These are phyloP conservation scores for Microdon myrmicae DNA, from an alignment of 2,888 invertebrate species.

Conservation along the genomic window DNA sequence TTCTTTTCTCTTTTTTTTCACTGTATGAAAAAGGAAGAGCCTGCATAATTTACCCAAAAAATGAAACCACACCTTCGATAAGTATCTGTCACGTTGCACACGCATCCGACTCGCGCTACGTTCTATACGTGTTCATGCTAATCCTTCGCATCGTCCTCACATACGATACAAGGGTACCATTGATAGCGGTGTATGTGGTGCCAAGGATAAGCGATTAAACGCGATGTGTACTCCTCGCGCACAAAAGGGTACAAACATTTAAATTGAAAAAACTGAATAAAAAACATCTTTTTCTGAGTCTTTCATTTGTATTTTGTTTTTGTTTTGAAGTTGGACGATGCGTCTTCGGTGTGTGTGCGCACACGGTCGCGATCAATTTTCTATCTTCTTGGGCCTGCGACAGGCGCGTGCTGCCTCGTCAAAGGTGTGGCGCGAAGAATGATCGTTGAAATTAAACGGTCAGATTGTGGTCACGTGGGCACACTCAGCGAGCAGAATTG, in stretches of 20 bases:
- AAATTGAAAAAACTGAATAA: conserved; percentile 4
- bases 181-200: conserved; percentile 37
- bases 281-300: conserved; percentile 1
- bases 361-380: conserved; percentile 40
- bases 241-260: conserved; percentile 14
- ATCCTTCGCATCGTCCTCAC: conserved; percentile 22
- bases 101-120: conserved; percentile 33
- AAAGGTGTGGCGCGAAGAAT: conserved; percentile 45
- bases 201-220: conserved; percentile 42
- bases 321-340: conserved; percentile 15
- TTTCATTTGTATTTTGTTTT: conserved; percentile 5
- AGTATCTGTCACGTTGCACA: conserved; percentile 50
- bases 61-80: conserved; percentile 47
- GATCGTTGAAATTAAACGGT: conserved; percentile 51
- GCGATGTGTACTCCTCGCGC: conserved; percentile 44
- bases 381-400: conserved; percentile 41
- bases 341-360: background rate
- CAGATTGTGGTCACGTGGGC: conserved; percentile 52
- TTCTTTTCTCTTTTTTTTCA: too few relatives aligned
- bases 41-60: conserved; percentile 32
- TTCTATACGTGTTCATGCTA: conserved; percentile 24
- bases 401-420: conserved; percentile 48
- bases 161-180: conserved; percentile 20
- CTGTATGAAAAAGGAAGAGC: conserved; percentile 22
- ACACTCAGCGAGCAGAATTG: conserved; percentile 49